Base-by-base conservation (phyloP, 1,140 invertebrate species). In the Lasaia peninsularis region DNA sequence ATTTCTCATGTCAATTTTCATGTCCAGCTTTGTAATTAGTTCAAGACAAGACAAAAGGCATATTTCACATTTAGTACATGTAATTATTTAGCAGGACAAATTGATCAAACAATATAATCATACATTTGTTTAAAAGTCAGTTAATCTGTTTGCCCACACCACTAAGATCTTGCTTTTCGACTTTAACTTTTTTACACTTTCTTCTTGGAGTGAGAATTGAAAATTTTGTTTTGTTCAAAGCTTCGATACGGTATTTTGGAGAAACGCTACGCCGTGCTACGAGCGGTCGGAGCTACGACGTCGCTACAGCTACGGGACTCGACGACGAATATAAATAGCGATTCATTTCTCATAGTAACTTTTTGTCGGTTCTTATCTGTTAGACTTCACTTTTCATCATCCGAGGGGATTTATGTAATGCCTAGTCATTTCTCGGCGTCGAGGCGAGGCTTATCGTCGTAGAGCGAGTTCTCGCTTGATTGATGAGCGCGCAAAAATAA, bases 371-470 rank as follows among this genome's bases (percentile, higher is more conserved):
- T 86, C 89, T 90, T 90, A 90, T 90, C 89, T 89, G 89, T 90
- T 85, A 90, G 86, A 89, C 89, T 90, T 90, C 89, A 90, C 88
- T 90, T 90, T 90, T 90, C 89, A 89, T 90, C 89, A 90, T 90
- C 88, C 88, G 80, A 89, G 81, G 86, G 89, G 89, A 89, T 89
- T 90, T 89, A 88, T 90, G 87, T 90, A 90, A 90, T 89, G 89
- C 88, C 86, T 89, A 90, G 89, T 90, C 89, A 90, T 90, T 90
- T 90, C 88, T 89, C 89, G 86, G 87, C 85, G 84, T 83, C 80
- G 84, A 76, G 80, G 72, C 85, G 84, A 66, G 78, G 80, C 86
- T 83, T 85, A 81, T 86, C 86, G 78, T 78, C 71, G 80, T 65
- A 72, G 74, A 81, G 79, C 78, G 75, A 73, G 80, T 74, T 85